A percentile compares a stretch with the other conserved stretches of the same genome.
Conservation (phyloP, 1,140 invertebrate genomes). For the Aphidius ervi region DNA sequence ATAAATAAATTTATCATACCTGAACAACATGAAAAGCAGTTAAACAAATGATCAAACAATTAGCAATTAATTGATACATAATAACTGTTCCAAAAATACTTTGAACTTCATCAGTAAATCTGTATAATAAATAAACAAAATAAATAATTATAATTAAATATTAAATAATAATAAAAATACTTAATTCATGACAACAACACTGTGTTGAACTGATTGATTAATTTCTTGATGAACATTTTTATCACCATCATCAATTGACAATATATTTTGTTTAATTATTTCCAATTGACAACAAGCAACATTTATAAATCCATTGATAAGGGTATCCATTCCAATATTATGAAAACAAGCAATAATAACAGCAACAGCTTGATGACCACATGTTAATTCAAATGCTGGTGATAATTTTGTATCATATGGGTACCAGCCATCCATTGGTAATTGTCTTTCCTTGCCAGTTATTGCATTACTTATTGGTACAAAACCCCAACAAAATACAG, state of each 20-base stretch:
- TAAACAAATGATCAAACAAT: constrained; percentile 54
- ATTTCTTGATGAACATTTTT: constrained; percentile 19
- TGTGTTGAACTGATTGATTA: constrained; percentile 27
- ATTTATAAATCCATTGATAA: constrained; percentile 49
- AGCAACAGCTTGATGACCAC: constrained; percentile 46
- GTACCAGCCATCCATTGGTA: constrained; percentile 46
- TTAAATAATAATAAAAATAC: constrained; percentile 11
- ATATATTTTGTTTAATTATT: constrained; percentile 31
- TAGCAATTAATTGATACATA: constrained; percentile 52
- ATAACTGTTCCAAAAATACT: constrained; percentile 47
- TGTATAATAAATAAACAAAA: constrained; percentile 21
- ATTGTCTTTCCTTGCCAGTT: constrained; percentile 17
- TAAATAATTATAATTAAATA: not conserved
- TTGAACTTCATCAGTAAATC: constrained; percentile 33
- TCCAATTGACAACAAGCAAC: constrained; percentile 48
- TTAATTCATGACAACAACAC: constrained; percentile 31
- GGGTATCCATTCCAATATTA: constrained; percentile 51
- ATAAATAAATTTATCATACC: constrained; percentile 31
- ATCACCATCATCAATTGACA: not conserved
- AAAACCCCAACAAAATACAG: constrained; percentile 29
- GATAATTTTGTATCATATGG: constrained; percentile 50
- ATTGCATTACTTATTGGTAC: constrained; percentile 27
- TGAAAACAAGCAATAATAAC: constrained; percentile 45
- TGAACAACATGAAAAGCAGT: constrained; percentile 52
- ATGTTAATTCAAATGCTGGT: constrained; percentile 53